Percentiles rank a stretch among this genome's conserved stretches.
Conservation (phyloP, 2,888 invertebrate species). For the Aleiodes alternator region DNA sequence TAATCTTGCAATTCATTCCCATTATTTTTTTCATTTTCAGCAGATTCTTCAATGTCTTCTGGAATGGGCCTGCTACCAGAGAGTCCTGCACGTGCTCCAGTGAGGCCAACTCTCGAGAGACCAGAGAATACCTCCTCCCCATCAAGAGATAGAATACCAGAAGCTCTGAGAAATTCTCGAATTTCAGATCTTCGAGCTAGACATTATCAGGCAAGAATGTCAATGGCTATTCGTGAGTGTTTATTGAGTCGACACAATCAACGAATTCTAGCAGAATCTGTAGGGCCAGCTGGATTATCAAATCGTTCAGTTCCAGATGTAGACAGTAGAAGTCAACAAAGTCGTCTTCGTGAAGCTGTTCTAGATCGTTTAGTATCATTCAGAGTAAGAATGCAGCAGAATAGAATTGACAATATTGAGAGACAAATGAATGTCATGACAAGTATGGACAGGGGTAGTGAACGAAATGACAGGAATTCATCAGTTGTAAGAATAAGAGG, state of each 20-base stretch:
- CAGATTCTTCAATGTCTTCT: too few species aligned
- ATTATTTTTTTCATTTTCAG: too few species aligned
- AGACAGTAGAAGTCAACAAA: slow-evolving; percentile 56
- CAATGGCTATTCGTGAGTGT: slow-evolving; percentile 53
- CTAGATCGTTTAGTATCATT: slow-evolving; percentile 60
- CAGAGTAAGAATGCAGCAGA: slow-evolving; percentile 59
- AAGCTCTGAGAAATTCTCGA: slow-evolving; percentile 44
- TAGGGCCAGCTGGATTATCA: slow-evolving; percentile 29
- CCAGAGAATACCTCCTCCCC: neutral
- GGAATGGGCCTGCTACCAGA: neutral
- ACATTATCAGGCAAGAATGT: slow-evolving; percentile 51
- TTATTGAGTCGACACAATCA: slow-evolving; percentile 48
- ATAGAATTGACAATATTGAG: slow-evolving; percentile 58
- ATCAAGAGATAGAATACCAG: slow-evolving; percentile 37
- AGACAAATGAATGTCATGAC: slow-evolving; percentile 49
- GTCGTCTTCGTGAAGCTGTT: slow-evolving; percentile 59
- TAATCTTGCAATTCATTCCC: too few species aligned
- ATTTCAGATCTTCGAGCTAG: slow-evolving; percentile 38
- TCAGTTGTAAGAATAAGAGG: slow-evolving; percentile 38
- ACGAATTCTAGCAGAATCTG: slow-evolving; percentile 25
- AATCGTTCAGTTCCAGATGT: slow-evolving; percentile 58
- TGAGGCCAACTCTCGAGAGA: neutral
- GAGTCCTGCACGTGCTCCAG: slow-evolving; percentile 29
- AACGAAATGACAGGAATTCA: slow-evolving; percentile 21
- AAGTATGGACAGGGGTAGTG: slow-evolving; percentile 29